Conservation (phyloP, 2,113 vertebrate genomes). For the Sinocyclocheilus rhinocerous region DNA sequence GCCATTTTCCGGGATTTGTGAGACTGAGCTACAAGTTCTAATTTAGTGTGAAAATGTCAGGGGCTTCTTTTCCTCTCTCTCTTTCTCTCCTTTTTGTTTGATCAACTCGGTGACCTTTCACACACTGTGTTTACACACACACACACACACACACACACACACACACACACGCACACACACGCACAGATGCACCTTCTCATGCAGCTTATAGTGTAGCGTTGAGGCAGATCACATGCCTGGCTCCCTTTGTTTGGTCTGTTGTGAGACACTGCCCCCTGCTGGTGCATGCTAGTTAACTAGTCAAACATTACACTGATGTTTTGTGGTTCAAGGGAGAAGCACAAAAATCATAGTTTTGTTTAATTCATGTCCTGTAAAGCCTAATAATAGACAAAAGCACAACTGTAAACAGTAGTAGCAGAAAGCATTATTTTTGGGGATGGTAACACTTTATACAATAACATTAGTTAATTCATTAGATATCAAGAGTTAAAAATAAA, state of each 20-base stretch:
- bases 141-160: not conserved
- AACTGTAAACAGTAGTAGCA: too few species aligned
- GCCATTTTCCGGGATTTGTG: slow-evolving; percentile 41
- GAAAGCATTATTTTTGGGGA: too few species aligned
- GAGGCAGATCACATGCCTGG: not conserved
- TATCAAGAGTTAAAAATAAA: too few species aligned
- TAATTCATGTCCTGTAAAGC: too few species aligned
- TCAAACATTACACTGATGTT: not conserved
- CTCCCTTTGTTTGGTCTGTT: not conserved
- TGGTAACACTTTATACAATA: too few species aligned
- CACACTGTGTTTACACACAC: slow-evolving; percentile 42
- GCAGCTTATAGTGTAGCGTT: slow-evolving; percentile 12
- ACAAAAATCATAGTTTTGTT: too few species aligned
- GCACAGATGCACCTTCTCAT: not conserved
- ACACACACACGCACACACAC: slow-evolving; percentile 26
- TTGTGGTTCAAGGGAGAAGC: not conserved
- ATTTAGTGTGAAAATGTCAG: slow-evolving; percentile 57
- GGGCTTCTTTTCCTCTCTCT: slow-evolving; percentile 40
- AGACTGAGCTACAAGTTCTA: slow-evolving; percentile 45
- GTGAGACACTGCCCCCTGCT: slow-evolving; percentile 50
- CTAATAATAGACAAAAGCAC: not conserved
- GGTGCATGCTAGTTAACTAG: not conserved
- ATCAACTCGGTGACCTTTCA: slow-evolving; percentile 53
- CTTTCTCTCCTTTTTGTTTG: slow-evolving; percentile 50
- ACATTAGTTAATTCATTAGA: too few species aligned